These are phyloP conservation scores for Sebastes fasciatus DNA, from an alignment of 2,113 vertebrate genomes.

Conservation along the genomic window DNA sequence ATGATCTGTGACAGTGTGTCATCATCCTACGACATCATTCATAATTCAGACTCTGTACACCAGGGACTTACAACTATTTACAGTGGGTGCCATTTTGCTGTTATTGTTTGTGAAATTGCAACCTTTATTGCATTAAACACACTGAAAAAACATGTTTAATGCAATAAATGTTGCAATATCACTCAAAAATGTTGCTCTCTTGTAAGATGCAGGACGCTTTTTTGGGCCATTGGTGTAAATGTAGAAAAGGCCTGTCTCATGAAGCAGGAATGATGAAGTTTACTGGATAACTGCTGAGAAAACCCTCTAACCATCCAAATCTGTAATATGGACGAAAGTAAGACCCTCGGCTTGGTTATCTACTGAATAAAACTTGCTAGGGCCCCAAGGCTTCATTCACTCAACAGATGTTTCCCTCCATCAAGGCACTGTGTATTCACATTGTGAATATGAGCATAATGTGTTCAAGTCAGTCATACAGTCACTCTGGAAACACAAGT, in stretches of 20 bases:
- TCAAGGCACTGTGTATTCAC: slow-evolving; percentile 52
- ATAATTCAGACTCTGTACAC: neutral
- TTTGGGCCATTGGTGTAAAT: no score
- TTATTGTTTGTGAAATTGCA: neutral
- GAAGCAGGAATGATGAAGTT: neutral
- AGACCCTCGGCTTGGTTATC: neutral
- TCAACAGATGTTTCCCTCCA: neutral
- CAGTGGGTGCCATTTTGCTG: neutral
- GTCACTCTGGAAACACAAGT: slow-evolving; percentile 18
- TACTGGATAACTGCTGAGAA: neutral
- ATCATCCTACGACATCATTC: neutral
- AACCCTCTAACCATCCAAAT: neutral
- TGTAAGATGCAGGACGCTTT: no score
- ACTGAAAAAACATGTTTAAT: neutral
- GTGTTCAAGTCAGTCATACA: slow-evolving; percentile 19
- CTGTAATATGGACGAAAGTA: neutral
- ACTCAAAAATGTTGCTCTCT: neutral
- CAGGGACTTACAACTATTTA: neutral
- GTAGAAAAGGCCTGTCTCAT: neutral
- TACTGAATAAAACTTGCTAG: neutral
- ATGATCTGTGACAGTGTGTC: no score
- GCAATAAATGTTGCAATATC: neutral
- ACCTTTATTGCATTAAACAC: no score
- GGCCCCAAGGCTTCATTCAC: neutral
- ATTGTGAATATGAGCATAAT: slow-evolving; percentile 50